Evolutionary conservation across 2,888 invertebrate species (phyloP), one percentile per base, ranked within the genome.

Genomic region (Ametastegia equiseti): DNA sequence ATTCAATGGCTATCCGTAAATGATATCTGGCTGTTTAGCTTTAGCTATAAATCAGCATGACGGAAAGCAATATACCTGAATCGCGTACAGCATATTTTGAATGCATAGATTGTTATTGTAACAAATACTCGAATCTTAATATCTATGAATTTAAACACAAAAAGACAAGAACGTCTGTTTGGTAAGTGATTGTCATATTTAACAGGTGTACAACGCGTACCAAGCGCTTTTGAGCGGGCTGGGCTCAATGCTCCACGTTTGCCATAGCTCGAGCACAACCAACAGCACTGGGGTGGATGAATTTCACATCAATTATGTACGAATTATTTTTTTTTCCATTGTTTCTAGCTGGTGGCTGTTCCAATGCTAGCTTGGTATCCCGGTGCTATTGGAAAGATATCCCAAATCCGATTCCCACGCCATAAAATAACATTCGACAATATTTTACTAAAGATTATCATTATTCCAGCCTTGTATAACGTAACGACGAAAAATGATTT

Each of bases 171-270:
- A 80, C 80, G 80, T 73, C 77, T 75, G 47, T 81, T 81, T 81
- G 81, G 81, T 81, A 81, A 81, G 81, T 84, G 47, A 81, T 80
- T 71, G 63, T 83, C 81, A 86, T 88, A 88, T 90, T 88, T 88
- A 88, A 88, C 93, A 95, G 95, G 94, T 95, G 84, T 94, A 95
- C 93, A 94, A 94, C 92, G 93, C 94, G 84, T 95, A 95, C 92
- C 94, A 95, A 91, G 92, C 94, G 83, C 92, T 95, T 86, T 93
- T 95, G 91, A 94, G 94, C 88, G 94, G 94, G 87, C 92, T 95
- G 89, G 94, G 94, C 90, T 93, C 94, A 90, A 94, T 95, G 94
- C 93, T 94, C 88, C 94, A 94, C 93, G 94, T 94, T 91, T 94
- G 94, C 92, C 94, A 94, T 92, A 94, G 94, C 89, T 87, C 90